phyloP scores from a whole-genome alignment of 2,113 vertebrate genomes.

The Otis tarda region DNA sequence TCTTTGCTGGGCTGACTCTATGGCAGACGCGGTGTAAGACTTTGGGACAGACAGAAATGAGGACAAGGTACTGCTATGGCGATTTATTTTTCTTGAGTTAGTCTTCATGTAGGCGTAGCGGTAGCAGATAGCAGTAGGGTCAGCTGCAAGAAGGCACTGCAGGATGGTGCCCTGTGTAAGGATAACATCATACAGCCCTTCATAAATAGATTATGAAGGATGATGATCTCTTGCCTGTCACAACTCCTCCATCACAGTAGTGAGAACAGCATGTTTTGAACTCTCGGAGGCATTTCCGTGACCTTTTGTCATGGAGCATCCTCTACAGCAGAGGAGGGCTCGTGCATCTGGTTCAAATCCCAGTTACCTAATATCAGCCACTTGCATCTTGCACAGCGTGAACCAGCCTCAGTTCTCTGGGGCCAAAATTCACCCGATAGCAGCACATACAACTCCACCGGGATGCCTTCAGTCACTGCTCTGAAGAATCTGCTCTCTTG shows the following conservation, averaged over 20 bases:
- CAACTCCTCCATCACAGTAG: not conserved
- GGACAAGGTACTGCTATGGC: not conserved
- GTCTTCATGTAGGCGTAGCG: not conserved
- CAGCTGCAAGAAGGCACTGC: not conserved
- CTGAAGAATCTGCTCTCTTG: constrained; percentile 17
- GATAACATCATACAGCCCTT: not conserved
- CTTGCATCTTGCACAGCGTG: not conserved
- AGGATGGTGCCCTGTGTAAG: not conserved
- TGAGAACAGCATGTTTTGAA: not conserved
- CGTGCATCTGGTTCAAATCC: not conserved
- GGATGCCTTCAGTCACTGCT: not conserved
- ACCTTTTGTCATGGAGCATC: not conserved
- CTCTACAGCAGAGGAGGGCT: not conserved
- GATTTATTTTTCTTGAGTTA: not conserved
- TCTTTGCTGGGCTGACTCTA: not conserved
- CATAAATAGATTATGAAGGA: not conserved
- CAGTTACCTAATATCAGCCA: not conserved
- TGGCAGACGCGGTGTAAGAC: not conserved
- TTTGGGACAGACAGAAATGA: not conserved
- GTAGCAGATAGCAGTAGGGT: not conserved
- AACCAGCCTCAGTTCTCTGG: constrained; percentile 4
- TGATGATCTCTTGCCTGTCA: not conserved
- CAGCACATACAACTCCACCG: not conserved
- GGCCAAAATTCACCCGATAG: constrained; percentile 3
- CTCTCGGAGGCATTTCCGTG: not conserved